These are phyloP conservation scores for Protonemura montana DNA, from an alignment of 2,888 invertebrate species.

Conservation along the genomic window DNA sequence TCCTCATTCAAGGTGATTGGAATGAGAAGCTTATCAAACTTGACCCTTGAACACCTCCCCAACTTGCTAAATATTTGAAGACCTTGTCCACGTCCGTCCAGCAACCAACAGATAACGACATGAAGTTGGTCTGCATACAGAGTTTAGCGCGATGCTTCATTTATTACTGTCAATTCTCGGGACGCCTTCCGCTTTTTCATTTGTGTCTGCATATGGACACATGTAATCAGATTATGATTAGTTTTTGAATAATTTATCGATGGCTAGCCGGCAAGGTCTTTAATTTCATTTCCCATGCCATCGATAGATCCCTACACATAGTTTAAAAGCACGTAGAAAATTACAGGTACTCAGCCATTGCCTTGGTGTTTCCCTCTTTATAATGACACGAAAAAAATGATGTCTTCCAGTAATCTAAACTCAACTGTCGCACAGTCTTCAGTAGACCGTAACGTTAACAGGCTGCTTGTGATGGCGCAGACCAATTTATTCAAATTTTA, in stretches of 20 bases:
- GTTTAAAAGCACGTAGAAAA: background rate
- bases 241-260: background rate
- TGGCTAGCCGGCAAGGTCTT: background rate
- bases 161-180: background rate
- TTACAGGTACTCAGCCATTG: background rate
- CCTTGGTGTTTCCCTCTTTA: background rate
- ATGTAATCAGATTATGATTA: background rate
- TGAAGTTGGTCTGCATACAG: background rate
- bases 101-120: background rate
- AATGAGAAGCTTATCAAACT: background rate
- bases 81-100: background rate
- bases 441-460: too few species aligned
- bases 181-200: background rate
- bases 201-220: background rate
- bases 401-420: too few species aligned
- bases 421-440: too few species aligned
- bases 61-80: background rate
- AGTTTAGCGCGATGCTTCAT: background rate
- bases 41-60: background rate
- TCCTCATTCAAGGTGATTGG: too few species aligned
- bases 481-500: too few species aligned
- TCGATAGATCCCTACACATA: background rate
- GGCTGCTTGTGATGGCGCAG: too few species aligned
- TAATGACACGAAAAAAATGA: too few species aligned
- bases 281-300: background rate